Conservation (phyloP, 92 coral and sea anemone genomes). For the Epizoanthus illoricatus region DNA sequence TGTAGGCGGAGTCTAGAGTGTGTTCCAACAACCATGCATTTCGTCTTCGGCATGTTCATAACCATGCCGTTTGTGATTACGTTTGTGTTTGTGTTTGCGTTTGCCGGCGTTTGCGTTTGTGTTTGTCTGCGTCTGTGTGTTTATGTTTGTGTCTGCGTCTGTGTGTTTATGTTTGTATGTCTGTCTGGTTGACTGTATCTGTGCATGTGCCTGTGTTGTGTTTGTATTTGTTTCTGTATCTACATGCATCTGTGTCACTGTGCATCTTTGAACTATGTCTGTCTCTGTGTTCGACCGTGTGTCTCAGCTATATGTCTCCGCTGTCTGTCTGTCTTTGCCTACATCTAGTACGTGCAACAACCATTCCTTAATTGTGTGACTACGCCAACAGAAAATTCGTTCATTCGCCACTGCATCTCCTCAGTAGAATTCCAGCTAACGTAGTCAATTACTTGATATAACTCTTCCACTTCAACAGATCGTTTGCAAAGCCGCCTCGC, state of each 20-base stretch:
- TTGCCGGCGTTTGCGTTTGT: too few species aligned
- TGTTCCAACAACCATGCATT: too few species aligned
- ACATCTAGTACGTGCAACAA: background rate
- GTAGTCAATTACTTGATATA: background rate
- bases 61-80: background rate
- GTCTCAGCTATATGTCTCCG: background rate
- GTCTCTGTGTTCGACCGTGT: background rate
- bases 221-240: background rate
- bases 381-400: background rate
- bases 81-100: background rate
- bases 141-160: background rate
- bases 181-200: background rate
- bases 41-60: too few species aligned
- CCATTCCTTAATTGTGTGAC: background rate
- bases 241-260: background rate
- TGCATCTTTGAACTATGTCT: background rate
- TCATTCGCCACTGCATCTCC: too few species aligned
- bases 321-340: background rate
- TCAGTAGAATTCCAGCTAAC: too few species aligned
- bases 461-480: constrained; percentile 47
- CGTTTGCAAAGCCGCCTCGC: constrained; percentile 99
- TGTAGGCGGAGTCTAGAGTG: too few species aligned
- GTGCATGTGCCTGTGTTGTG: background rate
- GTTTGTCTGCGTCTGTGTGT: background rate
- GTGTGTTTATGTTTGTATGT: background rate